These are phyloP conservation scores for Jaculus jaculus DNA, from an alignment of 2,113 vertebrate genomes.

Conservation along the genomic window DNA sequence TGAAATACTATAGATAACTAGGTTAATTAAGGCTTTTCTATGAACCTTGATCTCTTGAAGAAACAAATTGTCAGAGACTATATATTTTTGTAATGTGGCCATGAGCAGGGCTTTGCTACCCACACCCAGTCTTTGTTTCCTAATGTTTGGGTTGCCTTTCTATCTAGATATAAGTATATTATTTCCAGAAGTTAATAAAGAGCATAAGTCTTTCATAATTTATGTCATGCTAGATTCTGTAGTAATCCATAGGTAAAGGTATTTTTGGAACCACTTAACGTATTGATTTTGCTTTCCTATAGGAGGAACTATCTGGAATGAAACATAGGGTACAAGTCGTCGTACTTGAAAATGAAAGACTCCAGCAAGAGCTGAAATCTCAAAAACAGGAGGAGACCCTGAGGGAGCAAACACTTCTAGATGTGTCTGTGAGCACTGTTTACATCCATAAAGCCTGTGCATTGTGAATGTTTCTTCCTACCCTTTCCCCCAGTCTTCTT, in stretches of 20 bases:
- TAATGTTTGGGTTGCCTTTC: not conserved
- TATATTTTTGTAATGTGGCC: not conserved
- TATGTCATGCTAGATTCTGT: not conserved
- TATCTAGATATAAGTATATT: not conserved
- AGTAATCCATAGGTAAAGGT: not conserved
- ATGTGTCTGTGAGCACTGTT: slow-evolving; percentile 83
- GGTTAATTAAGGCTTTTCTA: slow-evolving; percentile 42
- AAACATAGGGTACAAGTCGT: slow-evolving; percentile 89
- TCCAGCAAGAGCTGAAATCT: slow-evolving; percentile 88
- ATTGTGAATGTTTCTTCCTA: not conserved
- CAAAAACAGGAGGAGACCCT: slow-evolving; percentile 83
- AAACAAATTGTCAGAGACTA: slow-evolving; percentile 25
- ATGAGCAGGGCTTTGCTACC: not conserved
- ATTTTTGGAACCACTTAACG: not conserved
- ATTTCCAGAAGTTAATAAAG: not conserved
- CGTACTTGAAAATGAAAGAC: slow-evolving; percentile 92
- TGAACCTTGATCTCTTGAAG: not conserved
- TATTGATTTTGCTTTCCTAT: slow-evolving; percentile 49
- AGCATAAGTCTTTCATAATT: not conserved
- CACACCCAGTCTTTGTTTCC: not conserved
- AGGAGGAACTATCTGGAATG: slow-evolving; percentile 93
- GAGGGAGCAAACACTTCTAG: slow-evolving; percentile 86
- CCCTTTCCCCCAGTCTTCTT: not conserved
- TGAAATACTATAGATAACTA: not conserved
- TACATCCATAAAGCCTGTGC: not conserved